Evolutionary conservation across 2,888 invertebrate genomes (phyloP).

Genomic region (Serrognathus titanus): DNA sequence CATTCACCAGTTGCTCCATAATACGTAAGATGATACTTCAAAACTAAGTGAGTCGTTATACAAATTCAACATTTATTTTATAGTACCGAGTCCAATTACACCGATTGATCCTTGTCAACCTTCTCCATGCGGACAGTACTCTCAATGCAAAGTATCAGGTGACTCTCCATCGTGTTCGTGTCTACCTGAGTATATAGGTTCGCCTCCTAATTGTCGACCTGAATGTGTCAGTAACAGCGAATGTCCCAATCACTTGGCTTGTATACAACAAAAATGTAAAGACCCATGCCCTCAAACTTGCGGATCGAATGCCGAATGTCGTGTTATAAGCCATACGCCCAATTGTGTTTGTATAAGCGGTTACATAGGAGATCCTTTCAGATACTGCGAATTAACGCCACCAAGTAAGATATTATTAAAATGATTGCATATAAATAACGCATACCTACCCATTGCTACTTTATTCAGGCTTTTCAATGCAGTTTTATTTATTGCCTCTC

Average conservation of each 20-base stretch:
- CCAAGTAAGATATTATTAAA: slow-evolving; percentile 11
- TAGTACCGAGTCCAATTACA: slow-evolving; percentile 21
- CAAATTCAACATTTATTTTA: neutral
- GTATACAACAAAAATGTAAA: slow-evolving; percentile 70
- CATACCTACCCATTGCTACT: too few species aligned
- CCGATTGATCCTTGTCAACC: slow-evolving; percentile 61
- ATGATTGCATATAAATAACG: slow-evolving; percentile 6
- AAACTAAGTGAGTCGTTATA: too few species aligned
- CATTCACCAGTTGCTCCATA: slow-evolving; percentile 58
- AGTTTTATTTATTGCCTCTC: too few species aligned
- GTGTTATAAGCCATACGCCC: slow-evolving; percentile 69
- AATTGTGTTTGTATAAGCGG: slow-evolving; percentile 62
- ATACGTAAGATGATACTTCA: slow-evolving; percentile 48
- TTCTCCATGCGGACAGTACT: slow-evolving; percentile 69
- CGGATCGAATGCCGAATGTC: slow-evolving; percentile 68
- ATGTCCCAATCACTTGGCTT: slow-evolving; percentile 67
- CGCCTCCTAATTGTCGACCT: slow-evolving; percentile 69
- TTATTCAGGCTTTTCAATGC: too few species aligned
- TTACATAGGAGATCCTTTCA: slow-evolving; percentile 63
- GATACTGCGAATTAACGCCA: slow-evolving; percentile 54
- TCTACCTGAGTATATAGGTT: slow-evolving; percentile 58
- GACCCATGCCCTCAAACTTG: slow-evolving; percentile 75
- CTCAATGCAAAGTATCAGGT: slow-evolving; percentile 53
- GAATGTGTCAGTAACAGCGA: slow-evolving; percentile 72
- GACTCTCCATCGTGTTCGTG: slow-evolving; percentile 61